A percentile compares a stretch with the other conserved stretches of the same genome.
Conservation (phyloP, 1,140 invertebrate genomes). For the Euglossa dilemma region DNA sequence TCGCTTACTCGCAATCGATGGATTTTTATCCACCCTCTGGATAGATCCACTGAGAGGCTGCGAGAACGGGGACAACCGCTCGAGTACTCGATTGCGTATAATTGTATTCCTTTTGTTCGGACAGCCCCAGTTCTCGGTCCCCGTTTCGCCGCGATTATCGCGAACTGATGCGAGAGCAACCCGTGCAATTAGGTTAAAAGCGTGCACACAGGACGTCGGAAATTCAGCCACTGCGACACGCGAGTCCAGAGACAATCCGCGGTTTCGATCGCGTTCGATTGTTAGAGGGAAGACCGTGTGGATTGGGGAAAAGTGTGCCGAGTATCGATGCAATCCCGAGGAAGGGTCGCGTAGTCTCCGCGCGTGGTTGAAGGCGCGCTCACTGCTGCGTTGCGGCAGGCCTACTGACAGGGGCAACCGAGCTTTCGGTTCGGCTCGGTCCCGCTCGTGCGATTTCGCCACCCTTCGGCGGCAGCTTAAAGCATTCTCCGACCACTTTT, state of each 20-base stretch:
- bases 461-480: constrained; percentile 69
- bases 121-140: neutral
- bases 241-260: neutral
- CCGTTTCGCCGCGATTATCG: neutral
- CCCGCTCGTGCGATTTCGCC: constrained; percentile 66
- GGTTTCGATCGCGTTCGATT: neutral
- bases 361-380: constrained; percentile 65
- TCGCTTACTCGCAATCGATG: neutral
- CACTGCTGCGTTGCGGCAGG: constrained; percentile 78
- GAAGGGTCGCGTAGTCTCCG: constrained; percentile 32
- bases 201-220: neutral
- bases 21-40: neutral
- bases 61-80: neutral
- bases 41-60: neutral
- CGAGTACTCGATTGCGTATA: neutral
- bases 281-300: neutral
- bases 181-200: neutral
- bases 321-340: neutral
- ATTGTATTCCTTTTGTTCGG: neutral
- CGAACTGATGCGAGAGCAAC: neutral
- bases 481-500: constrained; percentile 73
- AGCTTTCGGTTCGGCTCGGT: constrained; percentile 69
- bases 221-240: neutral
- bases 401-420: constrained; percentile 72
- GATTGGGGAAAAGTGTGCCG: neutral